Base-by-base conservation (phyloP, 2,888 invertebrate genomes). In the Orthonychiurus folsomi region DNA sequence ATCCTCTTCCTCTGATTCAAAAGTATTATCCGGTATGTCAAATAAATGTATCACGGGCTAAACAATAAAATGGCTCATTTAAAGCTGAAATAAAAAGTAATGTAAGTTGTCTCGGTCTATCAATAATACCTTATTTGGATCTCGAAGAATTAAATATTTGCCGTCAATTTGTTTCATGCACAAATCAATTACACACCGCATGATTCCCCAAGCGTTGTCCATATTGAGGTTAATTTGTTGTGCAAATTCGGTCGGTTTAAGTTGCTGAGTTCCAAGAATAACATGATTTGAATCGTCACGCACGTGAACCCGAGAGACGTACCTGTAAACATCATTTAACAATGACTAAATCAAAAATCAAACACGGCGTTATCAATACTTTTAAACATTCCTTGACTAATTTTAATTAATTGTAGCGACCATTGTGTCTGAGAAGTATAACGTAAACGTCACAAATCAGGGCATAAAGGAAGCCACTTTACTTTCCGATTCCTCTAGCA, bases 201-300 rank as follows among this genome's bases (percentile, higher is more conserved):
- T 81, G 64, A 99, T 91, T 69, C 95, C 99, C 99, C 99, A 99
- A 1, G 93, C 95, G 79, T 99, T 99, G 78, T 99, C 99, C 95
- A 99, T 94, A 76, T 94, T 96, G 74, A 99, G 80, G 79, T 95
- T 96, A 76, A 99, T 99, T 79, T 99, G 97, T 9, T 91, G 92
- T 15, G 97, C 97, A 79, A 99, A 99, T 81, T 99, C 97, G 76
- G 88, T 87, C 15, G 99, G 99, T 77, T 94, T 95, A 80, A 95
- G 97, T 79, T 96, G 96, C 78, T 96, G 96, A 27, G 93, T 93
- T 68, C 95, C 96, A 69, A 97, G 82, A 74, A 97, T 93, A 56
- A 95, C 93, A 78, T 97, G 97, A 64, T 93, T 93, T 66, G 93
- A 86, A 69, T 94, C 92, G 79, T 97, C 97, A 48, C 94, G 86